Percentiles rank a stretch among this genome's conserved stretches.
These are phyloP conservation scores for Oreochromis grahami DNA, from an alignment of 2,797 vertebrate genomes.

Conservation along the genomic window DNA sequence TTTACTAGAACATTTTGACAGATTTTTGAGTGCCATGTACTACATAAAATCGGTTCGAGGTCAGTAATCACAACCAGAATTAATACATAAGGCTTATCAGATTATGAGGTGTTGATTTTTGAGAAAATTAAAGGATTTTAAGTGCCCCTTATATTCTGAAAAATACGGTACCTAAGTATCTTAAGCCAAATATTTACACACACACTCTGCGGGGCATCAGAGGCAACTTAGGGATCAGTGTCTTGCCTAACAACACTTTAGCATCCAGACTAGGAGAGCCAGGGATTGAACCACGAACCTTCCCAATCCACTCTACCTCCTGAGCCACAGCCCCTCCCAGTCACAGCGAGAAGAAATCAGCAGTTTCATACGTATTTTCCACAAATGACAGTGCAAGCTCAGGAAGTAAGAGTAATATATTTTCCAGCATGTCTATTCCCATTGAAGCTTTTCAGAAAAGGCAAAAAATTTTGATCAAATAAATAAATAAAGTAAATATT, in stretches of 20 bases:
- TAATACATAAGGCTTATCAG: neutral
- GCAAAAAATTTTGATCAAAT: rapidly evolving
- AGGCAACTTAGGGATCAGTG: neutral
- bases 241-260: neutral
- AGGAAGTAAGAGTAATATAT: neutral
- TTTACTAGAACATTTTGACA: neutral
- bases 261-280: neutral
- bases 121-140: neutral
- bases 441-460: neutral
- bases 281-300: neutral
- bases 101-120: neutral
- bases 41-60: neutral
- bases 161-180: neutral
- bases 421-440: neutral
- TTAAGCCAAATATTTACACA: neutral
- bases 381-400: neutral
- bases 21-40: neutral
- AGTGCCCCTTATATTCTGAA: rapidly evolving
- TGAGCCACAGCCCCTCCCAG: neutral
- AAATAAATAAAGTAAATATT: neutral
- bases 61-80: neutral
- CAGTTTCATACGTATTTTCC: neutral
- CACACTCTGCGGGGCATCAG: neutral
- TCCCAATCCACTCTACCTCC: neutral
- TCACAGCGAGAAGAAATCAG: rapidly evolving